phyloP scores from a whole-genome alignment of 2,113 vertebrate genomes.

The Phyllopteryx taeniolatus region DNA sequence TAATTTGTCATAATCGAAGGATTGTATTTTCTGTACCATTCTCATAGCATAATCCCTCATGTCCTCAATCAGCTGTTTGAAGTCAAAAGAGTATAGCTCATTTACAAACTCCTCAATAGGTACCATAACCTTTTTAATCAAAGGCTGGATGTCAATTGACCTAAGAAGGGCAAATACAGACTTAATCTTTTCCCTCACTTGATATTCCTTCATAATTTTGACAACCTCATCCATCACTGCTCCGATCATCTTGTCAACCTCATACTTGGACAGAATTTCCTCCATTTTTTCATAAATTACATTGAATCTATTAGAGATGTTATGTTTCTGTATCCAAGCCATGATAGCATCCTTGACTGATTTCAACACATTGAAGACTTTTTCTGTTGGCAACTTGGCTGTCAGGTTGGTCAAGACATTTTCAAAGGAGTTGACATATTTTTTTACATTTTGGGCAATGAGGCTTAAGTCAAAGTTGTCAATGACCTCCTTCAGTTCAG shows the following conservation, averaged over 20 bases:
- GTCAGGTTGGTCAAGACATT: conserved; percentile 65
- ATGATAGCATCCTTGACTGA: conserved; percentile 69
- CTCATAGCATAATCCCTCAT: conserved; percentile 74
- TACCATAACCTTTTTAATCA: conserved; percentile 64
- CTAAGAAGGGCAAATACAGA: conserved; percentile 64
- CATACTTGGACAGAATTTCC: conserved; percentile 75
- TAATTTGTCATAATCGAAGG: conserved; percentile 83
- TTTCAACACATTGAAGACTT: conserved; percentile 72
- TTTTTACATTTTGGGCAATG: conserved; percentile 69
- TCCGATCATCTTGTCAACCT: conserved; percentile 77
- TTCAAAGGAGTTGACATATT: conserved; percentile 63
- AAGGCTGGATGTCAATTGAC: conserved; percentile 72
- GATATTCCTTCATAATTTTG: conserved; percentile 77
- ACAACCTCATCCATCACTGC: conserved; percentile 77
- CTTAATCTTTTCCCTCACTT: conserved; percentile 78
- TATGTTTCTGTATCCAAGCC: conserved; percentile 71
- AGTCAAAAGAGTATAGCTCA: conserved; percentile 76
- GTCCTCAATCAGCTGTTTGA: conserved; percentile 76
- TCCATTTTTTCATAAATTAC: conserved; percentile 60
- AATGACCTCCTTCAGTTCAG: conserved; percentile 75
- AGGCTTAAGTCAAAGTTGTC: conserved; percentile 72
- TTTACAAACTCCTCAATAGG: conserved; percentile 71
- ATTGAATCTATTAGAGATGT: conserved; percentile 75
- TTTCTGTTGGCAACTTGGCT: conserved; percentile 66
- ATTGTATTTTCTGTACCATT: conserved; percentile 71